Conservation (phyloP, 2,113 vertebrate species). For the Sander vitreus region DNA sequence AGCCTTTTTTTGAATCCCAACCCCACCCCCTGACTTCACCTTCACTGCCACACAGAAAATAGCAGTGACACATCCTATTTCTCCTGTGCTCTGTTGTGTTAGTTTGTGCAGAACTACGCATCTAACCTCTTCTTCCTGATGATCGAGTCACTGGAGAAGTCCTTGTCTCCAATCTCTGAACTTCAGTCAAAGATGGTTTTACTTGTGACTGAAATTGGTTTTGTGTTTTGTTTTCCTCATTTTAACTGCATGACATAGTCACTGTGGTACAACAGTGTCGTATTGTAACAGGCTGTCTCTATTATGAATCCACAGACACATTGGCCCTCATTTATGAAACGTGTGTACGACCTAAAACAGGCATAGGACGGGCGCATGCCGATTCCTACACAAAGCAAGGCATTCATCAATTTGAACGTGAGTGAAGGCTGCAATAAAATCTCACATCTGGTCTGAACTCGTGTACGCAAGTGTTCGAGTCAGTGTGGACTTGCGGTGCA, state of each 20-base stretch:
- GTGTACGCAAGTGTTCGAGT: too few species aligned
- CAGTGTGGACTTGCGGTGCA: too few species aligned
- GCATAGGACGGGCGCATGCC: too few species aligned
- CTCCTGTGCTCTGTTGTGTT: neutral
- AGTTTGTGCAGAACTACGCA: neutral
- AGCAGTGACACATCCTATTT: too few species aligned
- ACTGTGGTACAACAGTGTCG: too few species aligned
- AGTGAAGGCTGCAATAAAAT: too few species aligned
- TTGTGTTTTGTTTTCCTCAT: neutral
- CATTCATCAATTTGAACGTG: too few species aligned
- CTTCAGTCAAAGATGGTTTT: neutral
- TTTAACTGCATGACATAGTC: neutral
- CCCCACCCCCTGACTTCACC: neutral
- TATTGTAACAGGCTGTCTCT: neutral
- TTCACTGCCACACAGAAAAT: neutral
- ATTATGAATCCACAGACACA: neutral
- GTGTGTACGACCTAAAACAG: too few species aligned
- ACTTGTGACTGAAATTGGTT: neutral
- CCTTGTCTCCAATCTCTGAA: neutral
- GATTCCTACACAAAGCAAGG: too few species aligned
- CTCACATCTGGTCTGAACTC: too few species aligned
- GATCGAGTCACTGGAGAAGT: neutral
- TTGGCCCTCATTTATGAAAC: too few species aligned
- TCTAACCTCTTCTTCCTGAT: neutral
- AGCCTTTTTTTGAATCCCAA: neutral